Evolutionary conservation across 2,113 vertebrate species (phyloP).

Genomic region (Mustelus asterias): DNA sequence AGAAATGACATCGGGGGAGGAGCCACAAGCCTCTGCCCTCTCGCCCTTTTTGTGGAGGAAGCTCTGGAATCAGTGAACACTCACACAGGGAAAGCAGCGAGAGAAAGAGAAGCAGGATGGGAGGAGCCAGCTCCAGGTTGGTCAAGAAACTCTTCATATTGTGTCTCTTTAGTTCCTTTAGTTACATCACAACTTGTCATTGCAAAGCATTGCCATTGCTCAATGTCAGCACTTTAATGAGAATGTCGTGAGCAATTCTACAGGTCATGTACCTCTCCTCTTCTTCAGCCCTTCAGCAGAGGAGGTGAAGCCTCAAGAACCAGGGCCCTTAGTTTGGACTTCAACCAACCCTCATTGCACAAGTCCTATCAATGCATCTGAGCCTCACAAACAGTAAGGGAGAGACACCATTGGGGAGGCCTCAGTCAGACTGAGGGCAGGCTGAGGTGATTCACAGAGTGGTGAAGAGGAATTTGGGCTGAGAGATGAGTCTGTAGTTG

Average conservation of each 20-base stretch:
- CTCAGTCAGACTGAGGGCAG: neutral
- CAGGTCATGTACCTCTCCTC: neutral
- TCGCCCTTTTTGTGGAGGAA: neutral
- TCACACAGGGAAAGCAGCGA: neutral
- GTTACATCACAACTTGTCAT: neutral
- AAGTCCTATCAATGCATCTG: neutral
- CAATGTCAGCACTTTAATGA: neutral
- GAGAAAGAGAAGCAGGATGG: neutral
- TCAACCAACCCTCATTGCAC: neutral
- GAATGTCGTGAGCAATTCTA: neutral
- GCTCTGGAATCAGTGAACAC: neutral
- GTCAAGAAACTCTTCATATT: neutral
- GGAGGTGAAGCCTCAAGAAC: neutral
- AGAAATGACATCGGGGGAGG: no score
- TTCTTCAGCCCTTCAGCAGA: neutral
- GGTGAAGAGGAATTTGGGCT: neutral
- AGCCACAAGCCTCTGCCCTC: no score
- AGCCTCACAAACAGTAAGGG: neutral
- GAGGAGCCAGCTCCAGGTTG: constrained; percentile 8
- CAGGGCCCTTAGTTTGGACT: neutral
- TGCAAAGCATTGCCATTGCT: neutral
- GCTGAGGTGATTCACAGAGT: neutral
- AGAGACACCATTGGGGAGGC: neutral
- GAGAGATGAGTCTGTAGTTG: no score
- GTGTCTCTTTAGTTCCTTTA: neutral